Evolutionary conservation across 2,797 vertebrate genomes (phyloP), one percentile per base, ranked within the genome.

Genomic region (Dallia pectoralis): DNA sequence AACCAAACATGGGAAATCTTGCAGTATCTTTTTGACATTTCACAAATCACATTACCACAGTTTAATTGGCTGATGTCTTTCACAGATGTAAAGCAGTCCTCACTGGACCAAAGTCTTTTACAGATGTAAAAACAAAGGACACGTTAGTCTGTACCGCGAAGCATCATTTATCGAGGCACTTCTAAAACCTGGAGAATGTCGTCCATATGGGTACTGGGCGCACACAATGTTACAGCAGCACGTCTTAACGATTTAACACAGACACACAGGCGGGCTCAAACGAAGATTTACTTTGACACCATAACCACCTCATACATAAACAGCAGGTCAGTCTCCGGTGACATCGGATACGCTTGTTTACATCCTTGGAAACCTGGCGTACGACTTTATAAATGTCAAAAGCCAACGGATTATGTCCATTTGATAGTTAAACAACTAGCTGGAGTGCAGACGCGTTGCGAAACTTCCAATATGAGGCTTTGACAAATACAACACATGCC

Each of bases 201-300:
- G 77, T 84, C 86, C 82, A 87, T 82, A 86, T 78, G 80, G 66
- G 32, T 40, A 59, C 16, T 59, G 16, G 72, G 63, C 72, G n/a
- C 36, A 18, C 30, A 75, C 56, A 67, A 78, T 73, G 36, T 78
- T 65, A 75, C 87, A 91, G 85, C 87, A 89, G 88, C 72, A 73
- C 83, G 82, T 83, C 86, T 87, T 71, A 69, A 73, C 70, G 85
- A 75, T 44, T 44, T 12, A 44, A 44, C 40, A 44, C 8, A 44
- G 40, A 12, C 40, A 77, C 79, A 76, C 74, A 56, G 18, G 22
- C 56, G 25, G 1, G 72, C 19, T 0, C 40, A 3, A 7, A 69
- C 69, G 71, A 65, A 80, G 85, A 87, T 82, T 25, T 72, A 71
- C 29, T 74, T 33, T 67, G 84, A 80, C 25, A 68, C 75, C 65